A percentile compares a stretch with the other conserved stretches of the same genome.
These are phyloP conservation scores for Melanotaenia parkinsoni DNA, from an alignment of 2,797 vertebrate genomes.

Conservation along the genomic window DNA sequence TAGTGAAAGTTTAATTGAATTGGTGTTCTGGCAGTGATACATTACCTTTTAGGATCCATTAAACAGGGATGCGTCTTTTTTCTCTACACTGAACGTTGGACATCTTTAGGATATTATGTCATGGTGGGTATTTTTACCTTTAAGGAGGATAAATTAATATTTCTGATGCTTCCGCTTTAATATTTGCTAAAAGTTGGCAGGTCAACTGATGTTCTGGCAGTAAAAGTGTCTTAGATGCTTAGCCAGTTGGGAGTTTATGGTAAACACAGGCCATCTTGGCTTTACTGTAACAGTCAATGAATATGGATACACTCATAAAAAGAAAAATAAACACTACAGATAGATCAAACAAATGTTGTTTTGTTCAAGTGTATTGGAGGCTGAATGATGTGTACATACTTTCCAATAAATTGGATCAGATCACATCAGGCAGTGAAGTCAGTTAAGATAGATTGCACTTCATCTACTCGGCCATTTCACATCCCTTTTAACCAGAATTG, in stretches of 20 bases:
- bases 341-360: not conserved
- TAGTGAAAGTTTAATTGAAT: slow-evolving; percentile 72
- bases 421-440: not conserved
- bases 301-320: not conserved
- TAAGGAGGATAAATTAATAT: slow-evolving; percentile 5
- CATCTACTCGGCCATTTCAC: slow-evolving; percentile 15
- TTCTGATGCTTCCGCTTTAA: slow-evolving; percentile 7
- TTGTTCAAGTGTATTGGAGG: not conserved
- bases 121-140: slow-evolving; percentile 14
- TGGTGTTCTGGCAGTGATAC: slow-evolving; percentile 65
- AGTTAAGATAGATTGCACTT: slow-evolving; percentile 15
- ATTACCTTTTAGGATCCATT: slow-evolving; percentile 72
- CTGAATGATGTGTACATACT: slow-evolving; percentile 1
- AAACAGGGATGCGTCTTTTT: slow-evolving; percentile 54
- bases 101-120: slow-evolving; percentile 32
- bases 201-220: slow-evolving; percentile 16
- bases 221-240: slow-evolving; percentile 10
- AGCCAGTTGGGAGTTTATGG: not conserved
- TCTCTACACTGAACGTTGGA: slow-evolving; percentile 37
- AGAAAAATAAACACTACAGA: not conserved
- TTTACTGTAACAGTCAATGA: not conserved
- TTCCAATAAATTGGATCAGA: slow-evolving; percentile 7
- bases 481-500: slow-evolving; percentile 14
- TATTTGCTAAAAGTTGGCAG: not conserved
- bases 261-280: not conserved